These are phyloP conservation scores for Alligator mississippiensis DNA, from an alignment of 2,113 vertebrate species.

Conservation along the genomic window DNA sequence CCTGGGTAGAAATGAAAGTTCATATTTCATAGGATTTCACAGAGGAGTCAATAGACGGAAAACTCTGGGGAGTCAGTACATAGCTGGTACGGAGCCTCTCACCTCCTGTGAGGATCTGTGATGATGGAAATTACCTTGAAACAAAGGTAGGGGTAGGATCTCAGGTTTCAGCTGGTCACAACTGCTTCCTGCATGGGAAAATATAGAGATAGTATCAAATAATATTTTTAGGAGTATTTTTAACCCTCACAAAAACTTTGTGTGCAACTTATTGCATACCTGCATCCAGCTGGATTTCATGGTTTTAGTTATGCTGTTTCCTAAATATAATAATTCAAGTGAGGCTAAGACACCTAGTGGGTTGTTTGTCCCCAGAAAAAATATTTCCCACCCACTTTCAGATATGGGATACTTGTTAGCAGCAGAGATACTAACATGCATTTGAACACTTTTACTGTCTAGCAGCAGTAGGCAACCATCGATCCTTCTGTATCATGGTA, in stretches of 20 bases:
- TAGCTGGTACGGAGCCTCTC: no score
- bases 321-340: no score
- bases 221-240: constrained; percentile 15
- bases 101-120: no score
- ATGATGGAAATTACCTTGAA: no score
- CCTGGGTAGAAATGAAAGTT: no score
- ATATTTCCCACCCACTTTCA: constrained; percentile 1
- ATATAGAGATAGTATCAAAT: neutral
- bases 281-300: neutral
- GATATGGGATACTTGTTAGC: neutral
- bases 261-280: neutral
- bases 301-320: neutral
- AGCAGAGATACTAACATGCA: neutral
- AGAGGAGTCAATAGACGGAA: no score
- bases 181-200: neutral
- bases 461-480: no score
- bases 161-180: neutral
- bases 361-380: neutral
- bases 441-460: neutral
- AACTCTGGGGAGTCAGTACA: no score
- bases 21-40: no score
- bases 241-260: neutral
- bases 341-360: no score
- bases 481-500: no score
- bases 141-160: no score